phyloP scores from a whole-genome alignment of 2,888 invertebrate genomes.

The Rhopalosiphum nymphaeae region DNA sequence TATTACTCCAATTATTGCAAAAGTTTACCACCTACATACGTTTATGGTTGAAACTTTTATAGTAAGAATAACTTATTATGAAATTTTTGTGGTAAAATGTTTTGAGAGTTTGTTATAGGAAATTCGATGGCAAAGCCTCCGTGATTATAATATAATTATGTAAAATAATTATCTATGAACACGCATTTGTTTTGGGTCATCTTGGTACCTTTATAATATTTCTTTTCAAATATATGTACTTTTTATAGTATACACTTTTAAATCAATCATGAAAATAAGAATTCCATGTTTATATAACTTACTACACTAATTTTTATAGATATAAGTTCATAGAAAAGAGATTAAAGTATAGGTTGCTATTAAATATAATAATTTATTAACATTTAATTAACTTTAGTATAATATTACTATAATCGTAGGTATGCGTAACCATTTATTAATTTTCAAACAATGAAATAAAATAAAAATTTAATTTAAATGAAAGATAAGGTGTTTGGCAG shows the following conservation, averaged over 20 bases:
- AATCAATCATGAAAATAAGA: neutral
- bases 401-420: neutral
- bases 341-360: neutral
- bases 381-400: neutral
- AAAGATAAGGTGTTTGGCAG: conserved; percentile 48
- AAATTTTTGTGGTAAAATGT: neutral
- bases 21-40: neutral
- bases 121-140: neutral
- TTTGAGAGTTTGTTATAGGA: neutral
- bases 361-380: neutral
- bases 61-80: neutral
- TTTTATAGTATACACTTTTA: neutral
- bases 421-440: neutral
- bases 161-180: neutral
- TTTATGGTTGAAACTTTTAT: neutral
- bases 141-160: neutral
- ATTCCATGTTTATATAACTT: neutral
- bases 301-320: neutral
- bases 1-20: neutral
- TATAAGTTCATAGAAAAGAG: no score
- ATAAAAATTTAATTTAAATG: conserved; percentile 35
- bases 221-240: neutral
- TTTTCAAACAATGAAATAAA: neutral
- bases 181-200: neutral
- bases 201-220: neutral